These are phyloP conservation scores for Andricus grossulariae DNA, from an alignment of 1,140 invertebrate genomes.

Conservation along the genomic window DNA sequence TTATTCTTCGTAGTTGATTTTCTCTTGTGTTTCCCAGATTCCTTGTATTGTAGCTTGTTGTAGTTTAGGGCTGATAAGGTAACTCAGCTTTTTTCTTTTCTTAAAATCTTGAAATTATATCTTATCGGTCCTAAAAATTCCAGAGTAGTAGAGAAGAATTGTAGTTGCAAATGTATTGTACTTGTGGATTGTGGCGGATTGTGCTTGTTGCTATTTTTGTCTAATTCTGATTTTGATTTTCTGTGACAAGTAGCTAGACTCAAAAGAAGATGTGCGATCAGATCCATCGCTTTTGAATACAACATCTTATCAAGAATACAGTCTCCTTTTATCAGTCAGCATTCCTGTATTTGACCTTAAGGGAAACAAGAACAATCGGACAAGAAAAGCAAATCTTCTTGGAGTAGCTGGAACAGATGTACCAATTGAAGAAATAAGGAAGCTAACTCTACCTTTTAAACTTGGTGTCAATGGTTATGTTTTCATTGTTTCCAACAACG, in stretches of 20 bases:
- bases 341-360: constrained; percentile 89
- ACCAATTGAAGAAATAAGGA: constrained; percentile 92
- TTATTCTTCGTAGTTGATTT: no score
- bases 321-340: constrained; percentile 88
- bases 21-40: no score
- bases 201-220: constrained; percentile 3
- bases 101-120: no score
- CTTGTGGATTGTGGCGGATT: not conserved
- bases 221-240: constrained; percentile 16
- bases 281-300: constrained; percentile 53
- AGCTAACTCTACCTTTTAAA: constrained; percentile 90
- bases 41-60: no score
- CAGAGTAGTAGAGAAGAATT: no score
- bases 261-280: constrained; percentile 53
- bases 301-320: constrained; percentile 38
- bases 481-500: constrained; percentile 97
- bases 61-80: no score
- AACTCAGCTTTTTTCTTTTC: no score
- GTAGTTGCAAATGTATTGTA: no score
- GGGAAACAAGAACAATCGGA: constrained; percentile 77
- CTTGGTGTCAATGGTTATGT: constrained; percentile 97
- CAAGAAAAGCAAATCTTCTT: constrained; percentile 83
- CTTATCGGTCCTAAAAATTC: no score
- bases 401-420: constrained; percentile 96
- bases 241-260: constrained; percentile 46